A percentile compares a stretch with the other conserved stretches of the same genome.
These are phyloP conservation scores for Diplolepis rosae DNA, from an alignment of 2,888 invertebrate species.

Conservation along the genomic window DNA sequence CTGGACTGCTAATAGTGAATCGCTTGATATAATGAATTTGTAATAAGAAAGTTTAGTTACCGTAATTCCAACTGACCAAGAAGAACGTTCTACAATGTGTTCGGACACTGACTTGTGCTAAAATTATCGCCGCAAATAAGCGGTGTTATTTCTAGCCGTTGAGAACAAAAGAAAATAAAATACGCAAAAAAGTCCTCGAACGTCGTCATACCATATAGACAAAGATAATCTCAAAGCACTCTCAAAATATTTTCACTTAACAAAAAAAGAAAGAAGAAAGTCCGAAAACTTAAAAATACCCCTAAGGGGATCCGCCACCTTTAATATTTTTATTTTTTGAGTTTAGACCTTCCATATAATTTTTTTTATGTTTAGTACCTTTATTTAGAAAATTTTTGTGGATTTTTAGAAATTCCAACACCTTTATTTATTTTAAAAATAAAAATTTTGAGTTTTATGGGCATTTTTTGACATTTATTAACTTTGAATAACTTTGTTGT, in stretches of 20 bases:
- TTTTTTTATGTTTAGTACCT: too few species aligned
- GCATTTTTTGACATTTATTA: too few species aligned
- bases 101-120: conserved; percentile 18
- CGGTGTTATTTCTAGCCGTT: not conserved
- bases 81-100: not conserved
- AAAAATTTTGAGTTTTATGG: too few species aligned
- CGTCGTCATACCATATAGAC: not conserved
- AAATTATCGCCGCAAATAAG: conserved; percentile 11
- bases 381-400: too few species aligned
- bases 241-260: not conserved
- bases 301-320: too few species aligned
- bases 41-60: conserved; percentile 5
- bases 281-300: not conserved
- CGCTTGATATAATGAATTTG: not conserved
- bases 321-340: too few species aligned
- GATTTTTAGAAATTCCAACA: too few species aligned
- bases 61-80: conserved; percentile 15
- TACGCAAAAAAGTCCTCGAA: conserved; percentile 4
- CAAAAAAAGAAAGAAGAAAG: not conserved
- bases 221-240: too few species aligned
- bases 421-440: too few species aligned
- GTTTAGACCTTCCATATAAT: too few species aligned
- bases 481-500: too few species aligned
- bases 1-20: not conserved
- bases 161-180: conserved; percentile 5